Conservation (phyloP, 1,140 invertebrate species). For the Bacillus rossius region DNA sequence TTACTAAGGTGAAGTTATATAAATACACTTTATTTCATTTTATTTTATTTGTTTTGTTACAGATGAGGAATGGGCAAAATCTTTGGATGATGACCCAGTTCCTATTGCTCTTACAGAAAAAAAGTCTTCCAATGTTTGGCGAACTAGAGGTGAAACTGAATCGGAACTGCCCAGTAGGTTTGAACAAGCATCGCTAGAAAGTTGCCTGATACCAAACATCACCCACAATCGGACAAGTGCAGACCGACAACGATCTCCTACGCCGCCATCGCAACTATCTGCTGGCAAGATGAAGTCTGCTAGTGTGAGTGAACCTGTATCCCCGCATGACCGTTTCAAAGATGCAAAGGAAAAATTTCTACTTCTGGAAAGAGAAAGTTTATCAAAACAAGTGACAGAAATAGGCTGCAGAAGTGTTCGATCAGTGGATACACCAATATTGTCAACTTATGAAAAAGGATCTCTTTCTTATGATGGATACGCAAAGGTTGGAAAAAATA, state of each 20-base stretch:
- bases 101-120: background rate
- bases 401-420: too few relatives aligned
- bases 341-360: constrained; percentile 80
- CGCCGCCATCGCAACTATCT: background rate
- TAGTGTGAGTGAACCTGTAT: constrained; percentile 39
- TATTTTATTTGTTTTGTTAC: background rate
- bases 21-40: too few relatives aligned
- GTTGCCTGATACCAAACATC: background rate
- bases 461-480: too few relatives aligned
- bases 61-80: constrained; percentile 12
- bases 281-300: background rate
- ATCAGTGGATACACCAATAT: too few relatives aligned
- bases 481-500: too few relatives aligned
- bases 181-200: constrained; percentile 1
- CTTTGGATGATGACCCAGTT: constrained; percentile 6
- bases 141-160: background rate
- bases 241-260: constrained; percentile 4
- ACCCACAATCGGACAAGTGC: background rate
- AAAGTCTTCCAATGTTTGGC: background rate
- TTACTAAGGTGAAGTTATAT: too few relatives aligned
- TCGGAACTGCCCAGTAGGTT: background rate
- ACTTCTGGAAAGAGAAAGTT: constrained; percentile 64
- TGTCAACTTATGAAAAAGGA: too few relatives aligned
- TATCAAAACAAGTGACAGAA: constrained; percentile 35
- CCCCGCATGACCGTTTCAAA: constrained; percentile 70